These are phyloP conservation scores for Labeo calbasu DNA, from an alignment of 2,797 vertebrate species.

Conservation along the genomic window DNA sequence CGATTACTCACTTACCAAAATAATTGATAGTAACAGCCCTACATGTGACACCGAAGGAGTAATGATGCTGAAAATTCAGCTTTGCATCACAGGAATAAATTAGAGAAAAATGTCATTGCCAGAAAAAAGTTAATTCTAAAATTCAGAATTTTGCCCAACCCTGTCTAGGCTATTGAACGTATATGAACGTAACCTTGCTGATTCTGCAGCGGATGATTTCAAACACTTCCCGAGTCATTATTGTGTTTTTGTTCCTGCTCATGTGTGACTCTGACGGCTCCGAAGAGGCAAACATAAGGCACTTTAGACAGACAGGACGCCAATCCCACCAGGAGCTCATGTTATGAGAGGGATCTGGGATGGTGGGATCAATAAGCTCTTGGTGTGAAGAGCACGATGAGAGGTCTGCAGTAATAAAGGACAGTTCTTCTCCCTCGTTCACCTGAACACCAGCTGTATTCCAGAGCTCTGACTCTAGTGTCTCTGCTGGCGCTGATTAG, in stretches of 20 bases:
- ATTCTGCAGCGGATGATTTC: not conserved
- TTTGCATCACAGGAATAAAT: no score
- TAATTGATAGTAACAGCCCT: no score
- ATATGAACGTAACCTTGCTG: no score
- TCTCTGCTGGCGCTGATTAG: constrained; percentile 68
- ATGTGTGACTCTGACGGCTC: not conserved
- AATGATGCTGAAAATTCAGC: no score
- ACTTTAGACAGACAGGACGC: not conserved
- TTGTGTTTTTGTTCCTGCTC: not conserved
- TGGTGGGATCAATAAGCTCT: constrained; percentile 52
- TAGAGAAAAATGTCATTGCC: no score
- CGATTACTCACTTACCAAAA: no score
- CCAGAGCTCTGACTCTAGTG: constrained; percentile 43
- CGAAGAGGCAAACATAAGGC: not conserved
- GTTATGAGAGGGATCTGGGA: constrained; percentile 26
- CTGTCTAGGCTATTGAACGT: not conserved
- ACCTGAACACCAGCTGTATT: constrained; percentile 36
- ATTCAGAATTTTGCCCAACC: not conserved
- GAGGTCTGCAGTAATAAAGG: constrained; percentile 53
- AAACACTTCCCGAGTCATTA: not conserved
- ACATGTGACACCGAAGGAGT: no score
- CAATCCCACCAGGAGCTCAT: constrained; percentile 27
- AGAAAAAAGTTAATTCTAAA: not conserved
- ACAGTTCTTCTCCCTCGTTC: constrained; percentile 28
- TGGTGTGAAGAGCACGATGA: constrained; percentile 46